A percentile compares a stretch with the other conserved stretches of the same genome.
Evolutionary conservation across 2,797 vertebrate genomes (phyloP).

Genomic region (Pipistrellus pygmaeus): DNA sequence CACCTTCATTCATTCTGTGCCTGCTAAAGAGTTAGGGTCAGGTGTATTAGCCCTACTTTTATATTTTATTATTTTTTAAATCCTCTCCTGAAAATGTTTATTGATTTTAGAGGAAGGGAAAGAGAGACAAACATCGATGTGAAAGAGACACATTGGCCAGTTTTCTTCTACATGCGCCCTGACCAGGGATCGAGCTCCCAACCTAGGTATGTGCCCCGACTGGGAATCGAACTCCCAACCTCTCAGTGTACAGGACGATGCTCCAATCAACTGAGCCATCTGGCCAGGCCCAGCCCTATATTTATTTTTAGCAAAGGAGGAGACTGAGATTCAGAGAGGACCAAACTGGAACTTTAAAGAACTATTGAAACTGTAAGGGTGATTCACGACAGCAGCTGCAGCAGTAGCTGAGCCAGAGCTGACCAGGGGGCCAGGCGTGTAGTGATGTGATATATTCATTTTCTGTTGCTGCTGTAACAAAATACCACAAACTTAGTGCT

Average conservation of each 20-base stretch:
- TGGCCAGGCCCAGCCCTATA: neutral
- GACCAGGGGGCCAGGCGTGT: neutral
- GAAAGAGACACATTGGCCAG: neutral
- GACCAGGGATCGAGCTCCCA: neutral
- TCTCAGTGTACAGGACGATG: neutral
- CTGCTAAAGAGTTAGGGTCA: conserved; percentile 6
- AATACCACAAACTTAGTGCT: neutral
- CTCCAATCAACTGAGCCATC: neutral
- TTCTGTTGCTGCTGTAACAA: neutral
- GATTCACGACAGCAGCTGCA: neutral
- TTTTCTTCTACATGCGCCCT: neutral
- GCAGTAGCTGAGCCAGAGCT: neutral
- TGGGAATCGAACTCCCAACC: neutral
- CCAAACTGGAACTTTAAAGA: conserved; percentile 22
- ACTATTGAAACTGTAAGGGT: neutral
- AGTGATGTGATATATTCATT: neutral
- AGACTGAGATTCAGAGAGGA: conserved; percentile 45
- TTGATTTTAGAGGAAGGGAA: neutral
- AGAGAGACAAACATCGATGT: neutral
- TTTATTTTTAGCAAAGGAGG: conserved; percentile 52
- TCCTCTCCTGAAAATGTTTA: neutral
- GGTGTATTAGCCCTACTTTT: conserved; percentile 6
- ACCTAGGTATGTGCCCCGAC: neutral
- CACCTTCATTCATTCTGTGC: neutral
- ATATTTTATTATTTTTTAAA: neutral